Evolutionary conservation across 2,113 vertebrate species (phyloP).

Genomic region (Elachura formosa): DNA sequence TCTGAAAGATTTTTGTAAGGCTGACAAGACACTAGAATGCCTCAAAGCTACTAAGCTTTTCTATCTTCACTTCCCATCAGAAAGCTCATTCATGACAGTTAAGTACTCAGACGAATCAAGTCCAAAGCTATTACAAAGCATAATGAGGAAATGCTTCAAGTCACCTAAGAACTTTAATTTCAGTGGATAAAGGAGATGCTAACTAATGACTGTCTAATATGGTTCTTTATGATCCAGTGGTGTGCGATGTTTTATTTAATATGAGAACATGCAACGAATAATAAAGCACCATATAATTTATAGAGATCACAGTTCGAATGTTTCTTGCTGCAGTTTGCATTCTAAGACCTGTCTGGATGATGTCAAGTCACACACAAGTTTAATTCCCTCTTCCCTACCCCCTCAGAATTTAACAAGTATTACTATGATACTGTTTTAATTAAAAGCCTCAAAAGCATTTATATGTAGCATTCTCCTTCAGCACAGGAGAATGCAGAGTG

Average conservation of each 20-base stretch:
- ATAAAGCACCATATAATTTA: not conserved
- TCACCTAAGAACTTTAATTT: not conserved
- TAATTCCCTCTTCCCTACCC: not conserved
- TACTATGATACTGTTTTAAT: conserved; percentile 4
- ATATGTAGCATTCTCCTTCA: not conserved
- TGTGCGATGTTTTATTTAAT: not conserved
- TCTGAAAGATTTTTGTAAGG: not conserved
- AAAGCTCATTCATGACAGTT: not conserved
- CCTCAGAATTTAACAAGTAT: conserved; percentile 1
- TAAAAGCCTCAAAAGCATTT: not conserved
- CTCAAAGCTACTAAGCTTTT: not conserved
- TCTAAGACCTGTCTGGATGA: not conserved
- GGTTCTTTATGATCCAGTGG: not conserved
- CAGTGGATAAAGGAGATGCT: not conserved
- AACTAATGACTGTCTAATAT: not conserved
- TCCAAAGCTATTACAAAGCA: not conserved
- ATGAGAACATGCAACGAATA: not conserved
- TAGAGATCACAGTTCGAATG: not conserved
- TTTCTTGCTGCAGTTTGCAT: not conserved
- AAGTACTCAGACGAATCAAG: not conserved
- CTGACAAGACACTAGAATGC: not conserved
- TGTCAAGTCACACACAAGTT: conserved; percentile 19
- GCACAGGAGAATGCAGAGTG: conserved; percentile 8
- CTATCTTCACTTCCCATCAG: not conserved
- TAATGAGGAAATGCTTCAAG: not conserved